Evolutionary conservation across 2,113 vertebrate genomes (phyloP).

Genomic region (Pogona vitticeps): DNA sequence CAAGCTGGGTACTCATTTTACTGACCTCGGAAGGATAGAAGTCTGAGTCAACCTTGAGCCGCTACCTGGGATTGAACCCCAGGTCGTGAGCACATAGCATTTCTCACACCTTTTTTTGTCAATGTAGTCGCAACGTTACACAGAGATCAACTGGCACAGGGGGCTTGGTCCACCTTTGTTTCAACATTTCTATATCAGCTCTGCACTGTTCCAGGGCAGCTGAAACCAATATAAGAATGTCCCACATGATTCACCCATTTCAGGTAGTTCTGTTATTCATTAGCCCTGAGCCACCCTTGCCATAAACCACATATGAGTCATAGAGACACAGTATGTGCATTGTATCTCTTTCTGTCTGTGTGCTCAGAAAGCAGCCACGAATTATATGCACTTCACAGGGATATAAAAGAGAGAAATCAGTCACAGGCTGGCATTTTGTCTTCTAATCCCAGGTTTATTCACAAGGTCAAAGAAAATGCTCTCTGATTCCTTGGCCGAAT

Average conservation of each 20-base stretch:
- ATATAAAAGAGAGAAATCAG: neutral
- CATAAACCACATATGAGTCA: neutral
- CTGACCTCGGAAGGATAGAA: too few species aligned
- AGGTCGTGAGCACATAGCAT: too few species aligned
- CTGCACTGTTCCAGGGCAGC: neutral
- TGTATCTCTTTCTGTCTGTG: neutral
- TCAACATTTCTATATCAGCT: too few species aligned
- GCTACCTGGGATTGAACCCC: too few species aligned
- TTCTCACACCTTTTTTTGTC: too few species aligned
- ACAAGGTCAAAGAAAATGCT: neutral
- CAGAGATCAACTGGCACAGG: too few species aligned
- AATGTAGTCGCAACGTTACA: too few species aligned
- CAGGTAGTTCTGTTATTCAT: neutral
- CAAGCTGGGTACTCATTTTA: too few species aligned
- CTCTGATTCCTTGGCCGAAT: neutral
- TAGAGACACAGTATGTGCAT: neutral
- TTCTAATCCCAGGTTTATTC: neutral
- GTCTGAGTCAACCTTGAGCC: too few species aligned
- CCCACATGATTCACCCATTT: neutral
- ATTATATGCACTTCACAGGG: neutral
- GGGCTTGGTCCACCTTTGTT: too few species aligned
- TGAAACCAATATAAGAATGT: neutral
- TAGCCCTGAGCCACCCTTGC: neutral
- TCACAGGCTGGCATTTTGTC: neutral
- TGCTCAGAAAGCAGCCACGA: neutral